Percentiles rank a stretch among this genome's conserved stretches.
Evolutionary conservation across 2,113 vertebrate genomes (phyloP).

Genomic region (Grammomys surdaster): DNA sequence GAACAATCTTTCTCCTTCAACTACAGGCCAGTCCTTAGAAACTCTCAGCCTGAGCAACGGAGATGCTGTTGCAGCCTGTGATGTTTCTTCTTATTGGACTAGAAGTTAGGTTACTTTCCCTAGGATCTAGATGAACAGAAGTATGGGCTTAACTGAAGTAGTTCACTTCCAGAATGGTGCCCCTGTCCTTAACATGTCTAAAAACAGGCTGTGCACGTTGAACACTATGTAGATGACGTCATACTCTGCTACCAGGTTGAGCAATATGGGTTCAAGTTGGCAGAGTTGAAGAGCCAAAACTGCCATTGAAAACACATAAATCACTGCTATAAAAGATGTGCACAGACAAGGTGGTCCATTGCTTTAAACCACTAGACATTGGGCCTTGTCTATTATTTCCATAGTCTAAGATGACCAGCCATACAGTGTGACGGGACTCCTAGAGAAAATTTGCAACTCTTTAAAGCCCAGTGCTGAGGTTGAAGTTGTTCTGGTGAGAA

Average conservation of each 20-base stretch:
- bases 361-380: neutral
- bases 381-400: neutral
- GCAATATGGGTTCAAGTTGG: neutral
- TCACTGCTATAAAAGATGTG: neutral
- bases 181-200: neutral
- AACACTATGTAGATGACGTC: no score
- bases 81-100: neutral
- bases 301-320: neutral
- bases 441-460: neutral
- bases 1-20: neutral
- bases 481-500: neutral
- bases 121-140: neutral
- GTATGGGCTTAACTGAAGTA: neutral
- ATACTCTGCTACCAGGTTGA: no score
- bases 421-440: neutral
- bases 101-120: neutral
- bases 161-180: neutral
- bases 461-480: conserved; percentile 13
- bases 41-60: neutral
- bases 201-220: neutral
- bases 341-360: neutral
- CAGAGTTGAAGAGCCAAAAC: neutral
- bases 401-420: neutral
- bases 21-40: neutral
- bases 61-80: neutral